Percentiles rank a stretch among this genome's conserved stretches.
Evolutionary conservation across 2,797 vertebrate species (phyloP).

Genomic region (Pseudochromis fuscus): DNA sequence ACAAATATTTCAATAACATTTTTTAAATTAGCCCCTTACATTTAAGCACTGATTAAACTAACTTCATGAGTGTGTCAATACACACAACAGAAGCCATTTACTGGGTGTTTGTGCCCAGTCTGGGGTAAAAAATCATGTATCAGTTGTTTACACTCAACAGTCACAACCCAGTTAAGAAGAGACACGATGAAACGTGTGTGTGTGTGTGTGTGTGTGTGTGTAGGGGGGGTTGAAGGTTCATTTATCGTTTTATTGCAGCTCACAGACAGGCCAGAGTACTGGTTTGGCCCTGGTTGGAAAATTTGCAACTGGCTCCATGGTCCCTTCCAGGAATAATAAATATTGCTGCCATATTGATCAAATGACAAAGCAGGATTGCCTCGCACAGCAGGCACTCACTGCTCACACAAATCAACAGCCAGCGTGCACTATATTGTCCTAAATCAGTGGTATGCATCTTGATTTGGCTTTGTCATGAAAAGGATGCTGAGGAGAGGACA

Average conservation of each 20-base stretch:
- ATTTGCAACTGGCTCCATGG: constrained; percentile 58
- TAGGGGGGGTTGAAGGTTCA: background rate
- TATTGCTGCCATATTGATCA: constrained; percentile 75
- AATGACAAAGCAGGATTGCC: constrained; percentile 73
- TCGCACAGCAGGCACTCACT: constrained; percentile 61
- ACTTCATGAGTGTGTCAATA: background rate
- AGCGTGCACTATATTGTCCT: constrained; percentile 28
- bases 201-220: no score
- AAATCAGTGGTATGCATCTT: constrained; percentile 38
- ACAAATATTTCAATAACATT: no score
- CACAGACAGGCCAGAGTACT: constrained; percentile 28
- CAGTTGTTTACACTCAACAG: constrained; percentile 13
- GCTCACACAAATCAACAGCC: constrained; percentile 60
- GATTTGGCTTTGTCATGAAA: constrained; percentile 9
- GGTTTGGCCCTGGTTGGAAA: constrained; percentile 30
- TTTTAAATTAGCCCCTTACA: no score
- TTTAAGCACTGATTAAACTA: background rate
- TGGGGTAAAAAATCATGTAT: constrained; percentile 11
- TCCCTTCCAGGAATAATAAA: constrained; percentile 74
- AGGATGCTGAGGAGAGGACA: background rate
- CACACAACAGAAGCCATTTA: background rate
- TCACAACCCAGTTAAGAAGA: constrained; percentile 22
- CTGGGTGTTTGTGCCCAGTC: background rate
- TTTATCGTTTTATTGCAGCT: constrained; percentile 50
- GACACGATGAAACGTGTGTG: background rate